Evolutionary conservation across 2,113 vertebrate genomes (phyloP).

Genomic region (Theropithecus gelada): DNA sequence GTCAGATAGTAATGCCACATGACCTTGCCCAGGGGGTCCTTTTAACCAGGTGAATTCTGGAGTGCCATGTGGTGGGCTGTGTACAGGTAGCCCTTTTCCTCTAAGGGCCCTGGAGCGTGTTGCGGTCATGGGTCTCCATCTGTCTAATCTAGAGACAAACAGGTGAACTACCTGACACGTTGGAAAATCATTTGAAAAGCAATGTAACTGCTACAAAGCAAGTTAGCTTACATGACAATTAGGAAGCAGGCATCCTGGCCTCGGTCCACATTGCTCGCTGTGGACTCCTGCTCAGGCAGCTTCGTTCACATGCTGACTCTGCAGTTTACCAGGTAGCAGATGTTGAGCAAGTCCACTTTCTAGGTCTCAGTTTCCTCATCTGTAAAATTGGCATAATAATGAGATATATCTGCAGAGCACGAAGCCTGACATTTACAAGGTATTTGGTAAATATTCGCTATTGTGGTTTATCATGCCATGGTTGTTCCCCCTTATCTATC

Average conservation of each 20-base stretch:
- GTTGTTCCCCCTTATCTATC: background rate
- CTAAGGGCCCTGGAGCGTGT: background rate
- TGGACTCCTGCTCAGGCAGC: background rate
- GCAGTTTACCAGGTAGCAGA: background rate
- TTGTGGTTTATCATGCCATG: background rate
- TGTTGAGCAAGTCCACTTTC: background rate
- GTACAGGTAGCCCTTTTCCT: background rate
- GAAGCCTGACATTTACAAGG: background rate
- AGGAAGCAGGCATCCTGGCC: background rate
- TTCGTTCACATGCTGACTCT: background rate
- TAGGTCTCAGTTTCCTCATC: background rate
- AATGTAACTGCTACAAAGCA: too few relatives aligned
- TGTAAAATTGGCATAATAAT: background rate
- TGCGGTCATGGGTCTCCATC: background rate
- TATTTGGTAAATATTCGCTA: background rate
- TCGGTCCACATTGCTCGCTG: background rate
- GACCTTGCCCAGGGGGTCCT: background rate
- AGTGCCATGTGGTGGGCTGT: too few relatives aligned
- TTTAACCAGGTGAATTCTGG: background rate
- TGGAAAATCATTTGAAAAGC: background rate
- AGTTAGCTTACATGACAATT: background rate
- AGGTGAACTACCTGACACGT: background rate
- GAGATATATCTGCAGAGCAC: background rate
- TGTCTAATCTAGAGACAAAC: background rate
- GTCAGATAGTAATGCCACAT: background rate